These are phyloP conservation scores for Leptinotarsa haldemani DNA, from an alignment of 2,888 invertebrate genomes.

Conservation along the genomic window DNA sequence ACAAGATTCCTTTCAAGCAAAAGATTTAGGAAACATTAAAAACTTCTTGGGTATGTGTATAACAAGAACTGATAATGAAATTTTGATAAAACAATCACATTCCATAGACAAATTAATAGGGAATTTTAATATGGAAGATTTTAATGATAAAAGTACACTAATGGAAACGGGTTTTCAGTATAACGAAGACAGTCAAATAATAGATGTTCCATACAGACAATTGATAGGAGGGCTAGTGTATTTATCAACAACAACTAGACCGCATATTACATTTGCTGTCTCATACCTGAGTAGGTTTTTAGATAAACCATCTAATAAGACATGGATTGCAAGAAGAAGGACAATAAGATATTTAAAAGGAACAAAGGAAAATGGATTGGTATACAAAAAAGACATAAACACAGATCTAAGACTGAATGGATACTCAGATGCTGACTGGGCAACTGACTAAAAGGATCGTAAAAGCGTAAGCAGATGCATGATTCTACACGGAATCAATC, in stretches of 20 bases:
- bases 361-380: conserved; percentile 9
- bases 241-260: conserved; percentile 25
- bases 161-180: conserved; percentile 41
- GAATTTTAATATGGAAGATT: conserved; percentile 38
- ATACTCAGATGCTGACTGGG: conserved; percentile 46
- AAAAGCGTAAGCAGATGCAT: conserved; percentile 44
- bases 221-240: conserved; percentile 12
- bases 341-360: not conserved
- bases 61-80: conserved; percentile 30
- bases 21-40: conserved; percentile 37
- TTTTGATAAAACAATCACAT: conserved; percentile 35
- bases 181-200: conserved; percentile 22
- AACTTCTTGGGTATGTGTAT: conserved; percentile 41
- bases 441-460: conserved; percentile 34
- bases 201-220: conserved; percentile 7
- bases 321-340: conserved; percentile 16
- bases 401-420: conserved; percentile 16
- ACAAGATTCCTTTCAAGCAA: conserved; percentile 39
- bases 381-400: conserved; percentile 8
- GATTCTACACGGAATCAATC: conserved; percentile 34
- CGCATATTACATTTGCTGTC: conserved; percentile 31
- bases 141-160: conserved; percentile 30
- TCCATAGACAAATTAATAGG: conserved; percentile 39
- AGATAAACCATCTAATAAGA: not conserved
- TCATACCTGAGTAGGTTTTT: not conserved